phyloP scores from a whole-genome alignment of 1,140 invertebrate genomes.

The Palaemon carinicauda region DNA sequence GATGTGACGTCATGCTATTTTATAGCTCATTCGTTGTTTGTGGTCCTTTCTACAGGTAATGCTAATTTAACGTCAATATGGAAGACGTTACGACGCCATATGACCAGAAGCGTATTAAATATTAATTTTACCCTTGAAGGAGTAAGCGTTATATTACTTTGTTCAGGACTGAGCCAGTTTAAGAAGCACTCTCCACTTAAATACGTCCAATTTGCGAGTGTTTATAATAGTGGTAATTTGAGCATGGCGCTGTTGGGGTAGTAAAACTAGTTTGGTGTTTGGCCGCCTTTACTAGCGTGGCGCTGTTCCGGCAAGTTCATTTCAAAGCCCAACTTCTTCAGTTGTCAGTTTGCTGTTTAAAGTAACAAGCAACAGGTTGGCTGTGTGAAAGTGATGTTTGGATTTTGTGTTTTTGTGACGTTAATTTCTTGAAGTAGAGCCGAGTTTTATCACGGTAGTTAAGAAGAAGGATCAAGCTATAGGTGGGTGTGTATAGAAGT shows the following conservation, averaged over 20 bases:
- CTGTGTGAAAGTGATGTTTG: constrained; percentile 23
- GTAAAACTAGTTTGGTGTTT: neutral
- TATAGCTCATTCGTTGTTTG: too few relatives aligned
- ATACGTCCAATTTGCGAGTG: neutral
- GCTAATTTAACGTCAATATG: too few relatives aligned
- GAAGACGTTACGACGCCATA: too few relatives aligned
- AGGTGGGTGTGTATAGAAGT: neutral
- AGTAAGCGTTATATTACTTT: too few relatives aligned
- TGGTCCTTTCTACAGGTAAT: too few relatives aligned
- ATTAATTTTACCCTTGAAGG: too few relatives aligned
- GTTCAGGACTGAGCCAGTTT: too few relatives aligned
- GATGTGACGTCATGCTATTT: too few relatives aligned
- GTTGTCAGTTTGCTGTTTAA: constrained; percentile 42
- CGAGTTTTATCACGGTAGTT: neutral
- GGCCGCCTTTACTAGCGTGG: neutral
- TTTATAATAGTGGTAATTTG: neutral
- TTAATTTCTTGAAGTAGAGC: neutral
- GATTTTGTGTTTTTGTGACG: neutral
- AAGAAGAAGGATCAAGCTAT: neutral
- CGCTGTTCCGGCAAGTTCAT: neutral
- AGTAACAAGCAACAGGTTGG: constrained; percentile 40
- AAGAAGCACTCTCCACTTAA: too few relatives aligned
- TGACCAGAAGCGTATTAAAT: too few relatives aligned
- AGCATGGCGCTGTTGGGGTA: neutral
- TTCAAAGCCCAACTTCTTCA: neutral